A percentile compares a stretch with the other conserved stretches of the same genome.
phyloP scores from a whole-genome alignment of 2,888 invertebrate genomes.

The Acleris emargana region DNA sequence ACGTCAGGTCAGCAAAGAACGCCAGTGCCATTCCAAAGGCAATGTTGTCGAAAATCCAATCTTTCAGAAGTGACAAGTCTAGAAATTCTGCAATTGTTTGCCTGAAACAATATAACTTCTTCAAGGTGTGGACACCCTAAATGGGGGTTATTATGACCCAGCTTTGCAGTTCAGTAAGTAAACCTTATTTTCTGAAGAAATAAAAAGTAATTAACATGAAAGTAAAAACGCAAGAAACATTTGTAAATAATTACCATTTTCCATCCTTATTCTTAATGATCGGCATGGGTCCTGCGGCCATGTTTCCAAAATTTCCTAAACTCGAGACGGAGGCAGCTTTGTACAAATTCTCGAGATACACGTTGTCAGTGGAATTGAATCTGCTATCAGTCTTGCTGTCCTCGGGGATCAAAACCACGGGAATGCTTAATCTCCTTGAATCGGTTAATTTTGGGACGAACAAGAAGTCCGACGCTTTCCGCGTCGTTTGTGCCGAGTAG shows the following conservation, averaged over 20 bases:
- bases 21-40: slow-evolving; percentile 87
- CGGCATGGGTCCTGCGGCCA: slow-evolving; percentile 74
- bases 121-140: too few species aligned
- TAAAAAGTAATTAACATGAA: too few species aligned
- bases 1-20: slow-evolving; percentile 87
- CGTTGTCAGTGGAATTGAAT: slow-evolving; percentile 75
- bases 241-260: slow-evolving; percentile 65
- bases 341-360: slow-evolving; percentile 74
- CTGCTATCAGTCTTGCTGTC: slow-evolving; percentile 59
- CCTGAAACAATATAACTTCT: slow-evolving; percentile 57
- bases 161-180: too few species aligned
- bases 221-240: background rate
- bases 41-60: slow-evolving; percentile 87
- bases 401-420: slow-evolving; percentile 69
- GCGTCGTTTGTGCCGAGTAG: slow-evolving; percentile 50
- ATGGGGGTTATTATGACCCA: too few species aligned
- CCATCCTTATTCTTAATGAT: slow-evolving; percentile 78
- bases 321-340: slow-evolving; percentile 77
- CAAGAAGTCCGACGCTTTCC: slow-evolving; percentile 62
- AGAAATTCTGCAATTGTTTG: slow-evolving; percentile 84
- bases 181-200: too few species aligned
- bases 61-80: slow-evolving; percentile 85
- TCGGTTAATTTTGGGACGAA: slow-evolving; percentile 67
- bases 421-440: slow-evolving; percentile 71
- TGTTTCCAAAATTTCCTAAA: slow-evolving; percentile 73